These are phyloP conservation scores for Entelurus aequoreus DNA, from an alignment of 2,113 vertebrate genomes.

Conservation along the genomic window DNA sequence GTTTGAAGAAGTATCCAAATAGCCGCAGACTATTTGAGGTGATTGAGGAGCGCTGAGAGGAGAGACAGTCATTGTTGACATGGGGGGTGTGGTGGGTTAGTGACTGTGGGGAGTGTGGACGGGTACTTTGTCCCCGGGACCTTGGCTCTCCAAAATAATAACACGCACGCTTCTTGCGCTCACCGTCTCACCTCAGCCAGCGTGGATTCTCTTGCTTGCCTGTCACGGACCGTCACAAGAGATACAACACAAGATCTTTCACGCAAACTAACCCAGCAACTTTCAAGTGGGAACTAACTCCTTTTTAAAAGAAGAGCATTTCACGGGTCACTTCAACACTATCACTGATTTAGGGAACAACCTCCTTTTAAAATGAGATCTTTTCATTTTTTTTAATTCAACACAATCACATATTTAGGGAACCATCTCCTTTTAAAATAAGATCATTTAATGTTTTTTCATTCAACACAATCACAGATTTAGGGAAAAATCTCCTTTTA, in stretches of 20 bases:
- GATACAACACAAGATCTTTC: too few relatives aligned
- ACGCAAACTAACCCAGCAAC: too few relatives aligned
- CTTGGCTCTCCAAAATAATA: conserved; percentile 13
- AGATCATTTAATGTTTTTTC: neutral
- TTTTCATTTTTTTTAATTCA: too few relatives aligned
- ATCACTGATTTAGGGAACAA: too few relatives aligned
- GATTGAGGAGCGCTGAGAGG: conserved; percentile 11
- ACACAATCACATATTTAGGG: neutral
- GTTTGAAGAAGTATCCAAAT: conserved; percentile 50
- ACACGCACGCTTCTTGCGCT: neutral
- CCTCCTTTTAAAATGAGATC: too few relatives aligned
- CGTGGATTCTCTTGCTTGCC: neutral
- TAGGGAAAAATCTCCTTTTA: neutral
- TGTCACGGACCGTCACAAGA: neutral
- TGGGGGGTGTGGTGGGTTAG: neutral
- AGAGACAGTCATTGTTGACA: conserved; percentile 28
- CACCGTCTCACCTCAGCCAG: too few relatives aligned
- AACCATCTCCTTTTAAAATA: neutral
- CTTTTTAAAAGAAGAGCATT: too few relatives aligned
- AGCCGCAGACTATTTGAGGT: conserved; percentile 45
- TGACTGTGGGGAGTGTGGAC: neutral
- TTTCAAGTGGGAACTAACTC: too few relatives aligned
- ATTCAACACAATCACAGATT: neutral
- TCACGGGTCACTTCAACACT: too few relatives aligned
- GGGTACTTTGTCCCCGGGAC: conserved; percentile 39